These are phyloP conservation scores for Cataglyphis hispanica DNA, from an alignment of 1,140 invertebrate species.

Conservation along the genomic window DNA sequence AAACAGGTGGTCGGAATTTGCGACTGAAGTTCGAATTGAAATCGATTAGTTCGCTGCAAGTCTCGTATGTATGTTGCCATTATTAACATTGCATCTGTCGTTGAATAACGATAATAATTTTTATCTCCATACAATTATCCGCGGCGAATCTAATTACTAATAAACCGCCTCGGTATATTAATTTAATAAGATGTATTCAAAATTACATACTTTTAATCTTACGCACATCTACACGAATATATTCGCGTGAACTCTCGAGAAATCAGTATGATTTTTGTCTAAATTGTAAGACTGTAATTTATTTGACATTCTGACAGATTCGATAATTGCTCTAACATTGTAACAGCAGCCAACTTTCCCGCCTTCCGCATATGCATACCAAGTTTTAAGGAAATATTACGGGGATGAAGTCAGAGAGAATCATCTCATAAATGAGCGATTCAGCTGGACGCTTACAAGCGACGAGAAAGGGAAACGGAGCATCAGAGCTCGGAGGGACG, in stretches of 20 bases:
- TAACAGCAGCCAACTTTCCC: constrained; percentile 12
- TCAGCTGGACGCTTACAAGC: constrained; percentile 60
- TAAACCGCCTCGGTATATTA: constrained; percentile 3
- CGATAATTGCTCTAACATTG: not conserved
- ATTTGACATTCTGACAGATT: not conserved
- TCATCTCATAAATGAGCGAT: constrained; percentile 67
- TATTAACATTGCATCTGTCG: constrained; percentile 48
- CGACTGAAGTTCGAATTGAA: constrained; percentile 44
- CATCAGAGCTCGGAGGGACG: constrained; percentile 72
- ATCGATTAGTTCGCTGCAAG: constrained; percentile 56
- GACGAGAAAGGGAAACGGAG: constrained; percentile 70
- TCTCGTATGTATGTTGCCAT: constrained; percentile 12
- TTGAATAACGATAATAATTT: constrained; percentile 51
- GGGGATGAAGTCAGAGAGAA: constrained; percentile 46
- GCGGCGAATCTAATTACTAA: constrained; percentile 12
- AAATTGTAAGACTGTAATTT: not conserved
- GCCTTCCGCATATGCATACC: constrained; percentile 19
- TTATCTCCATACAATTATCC: constrained; percentile 9
- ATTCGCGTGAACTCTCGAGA: not conserved
- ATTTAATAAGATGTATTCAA: not conserved
- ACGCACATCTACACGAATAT: not conserved
- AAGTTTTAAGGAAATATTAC: constrained; percentile 57
- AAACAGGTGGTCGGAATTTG: constrained; percentile 62
- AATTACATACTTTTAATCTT: not conserved
- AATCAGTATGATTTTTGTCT: not conserved